These are phyloP conservation scores for Pantherophis vulpinus DNA, from an alignment of 2,797 vertebrate species.

Conservation along the genomic window DNA sequence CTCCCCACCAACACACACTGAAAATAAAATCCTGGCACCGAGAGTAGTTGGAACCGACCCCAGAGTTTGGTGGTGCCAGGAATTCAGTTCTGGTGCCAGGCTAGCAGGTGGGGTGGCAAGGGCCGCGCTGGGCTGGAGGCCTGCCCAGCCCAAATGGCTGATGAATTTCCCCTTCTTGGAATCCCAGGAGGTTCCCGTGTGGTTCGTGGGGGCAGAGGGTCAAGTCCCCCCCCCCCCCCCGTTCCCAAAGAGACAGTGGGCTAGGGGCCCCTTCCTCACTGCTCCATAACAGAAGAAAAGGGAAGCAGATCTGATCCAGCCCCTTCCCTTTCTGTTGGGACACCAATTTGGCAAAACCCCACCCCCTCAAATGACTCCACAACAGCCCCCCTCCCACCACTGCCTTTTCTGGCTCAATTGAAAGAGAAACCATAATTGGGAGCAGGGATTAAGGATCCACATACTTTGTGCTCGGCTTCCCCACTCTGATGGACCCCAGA, in stretches of 20 bases:
- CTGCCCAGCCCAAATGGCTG: not conserved
- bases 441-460: not conserved
- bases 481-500: not conserved
- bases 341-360: not conserved
- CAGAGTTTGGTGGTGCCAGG: constrained; percentile 8
- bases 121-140: not conserved
- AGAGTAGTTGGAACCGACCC: not conserved
- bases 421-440: too few relatives aligned
- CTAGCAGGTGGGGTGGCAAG: constrained; percentile 40
- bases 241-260: too few relatives aligned
- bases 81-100: not conserved
- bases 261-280: not conserved
- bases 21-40: constrained; percentile 2
- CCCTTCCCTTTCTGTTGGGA: not conserved
- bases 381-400: not conserved
- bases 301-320: not conserved
- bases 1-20: not conserved
- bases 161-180: too few relatives aligned
- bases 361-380: not conserved
- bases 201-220: not conserved
- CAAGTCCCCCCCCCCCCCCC: not conserved
- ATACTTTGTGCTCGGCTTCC: not conserved
- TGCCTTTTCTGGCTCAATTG: not conserved
- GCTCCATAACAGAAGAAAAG: not conserved
- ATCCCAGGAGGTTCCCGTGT: not conserved